Evolutionary conservation across 1,140 invertebrate genomes (phyloP), one percentile per base, ranked within the genome.

Genomic region (Procambarus clarkii): DNA sequence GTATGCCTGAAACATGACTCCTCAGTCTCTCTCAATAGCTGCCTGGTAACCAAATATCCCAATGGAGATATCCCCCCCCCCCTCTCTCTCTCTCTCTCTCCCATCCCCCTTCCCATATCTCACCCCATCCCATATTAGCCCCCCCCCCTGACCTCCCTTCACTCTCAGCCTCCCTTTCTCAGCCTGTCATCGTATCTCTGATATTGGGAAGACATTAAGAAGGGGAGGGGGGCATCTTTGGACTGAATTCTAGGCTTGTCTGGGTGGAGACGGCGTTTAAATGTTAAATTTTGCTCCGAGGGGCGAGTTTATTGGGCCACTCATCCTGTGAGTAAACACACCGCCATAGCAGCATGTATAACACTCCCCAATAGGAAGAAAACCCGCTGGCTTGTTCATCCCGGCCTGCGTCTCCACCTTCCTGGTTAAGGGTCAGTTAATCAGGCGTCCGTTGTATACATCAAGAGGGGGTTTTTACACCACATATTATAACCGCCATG

Each of bases 401-500:
- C n/a, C 18, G 9, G 9, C 18, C 60, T 64, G 15, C 7, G 18
- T 64, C 60, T 64, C 60, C 60, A 15, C 18, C 60, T 15, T 64
- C 8, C 60, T 64, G 60, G 60, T 18, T 15, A 64, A 64, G 60
- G 60, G 60, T 18, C 60, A 15, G 60, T 60, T 83, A 58, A 83
- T 83, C 81, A 83, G 18, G 81, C n/a, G 18, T 8, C 58, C 81
- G 4, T 15, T 64, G 60, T 83, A 60, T 69, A 69, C 81, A 83
- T 45, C 81, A 58, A 24, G 81, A 69, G 44, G 58, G 45, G 54
- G 34, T 82, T 64, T 60, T 60, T 64, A 64, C 60, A 74, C 84
- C 84, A 15, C 64, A 86, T 69, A 54, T 86, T 86, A 86, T 86
- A 86, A 76, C 54, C 64, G 64, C 84, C 69, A 86, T 86, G 84